Evolutionary conservation across 2,113 vertebrate genomes (phyloP).

Genomic region (Syrmaticus mikado): DNA sequence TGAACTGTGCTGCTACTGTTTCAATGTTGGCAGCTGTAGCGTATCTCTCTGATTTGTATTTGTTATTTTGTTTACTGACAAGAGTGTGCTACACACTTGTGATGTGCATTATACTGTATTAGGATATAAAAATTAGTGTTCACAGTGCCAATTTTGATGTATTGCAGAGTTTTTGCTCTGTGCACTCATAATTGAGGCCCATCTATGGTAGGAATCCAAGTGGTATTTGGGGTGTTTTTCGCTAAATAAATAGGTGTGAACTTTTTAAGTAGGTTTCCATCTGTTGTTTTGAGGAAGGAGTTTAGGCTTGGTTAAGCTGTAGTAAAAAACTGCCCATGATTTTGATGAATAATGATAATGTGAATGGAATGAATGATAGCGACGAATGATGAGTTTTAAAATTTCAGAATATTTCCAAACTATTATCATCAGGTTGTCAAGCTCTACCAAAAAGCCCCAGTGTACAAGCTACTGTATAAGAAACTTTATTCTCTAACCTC

Average conservation of each 20-base stretch:
- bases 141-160: not conserved
- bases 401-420: not conserved
- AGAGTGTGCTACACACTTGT: not conserved
- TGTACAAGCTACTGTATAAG: not conserved
- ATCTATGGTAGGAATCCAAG: not conserved
- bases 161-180: not conserved
- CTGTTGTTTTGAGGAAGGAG: not conserved
- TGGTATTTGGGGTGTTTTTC: not conserved
- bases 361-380: not conserved
- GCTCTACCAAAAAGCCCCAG: conserved; percentile 13
- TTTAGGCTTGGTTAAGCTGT: conserved; percentile 9
- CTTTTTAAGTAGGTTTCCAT: not conserved
- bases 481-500: not conserved
- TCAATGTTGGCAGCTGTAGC: not conserved
- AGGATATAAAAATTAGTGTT: not conserved
- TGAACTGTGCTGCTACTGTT: conserved; percentile 30
- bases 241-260: not conserved
- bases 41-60: conserved; percentile 3
- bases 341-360: not conserved
- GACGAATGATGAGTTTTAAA: not conserved
- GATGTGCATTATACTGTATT: not conserved
- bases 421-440: not conserved
- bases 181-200: not conserved
- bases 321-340: not conserved
- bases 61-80: not conserved